Evolutionary conservation across 2,888 invertebrate species (phyloP), one percentile per base, ranked within the genome.

Genomic region (Biston betularia): DNA sequence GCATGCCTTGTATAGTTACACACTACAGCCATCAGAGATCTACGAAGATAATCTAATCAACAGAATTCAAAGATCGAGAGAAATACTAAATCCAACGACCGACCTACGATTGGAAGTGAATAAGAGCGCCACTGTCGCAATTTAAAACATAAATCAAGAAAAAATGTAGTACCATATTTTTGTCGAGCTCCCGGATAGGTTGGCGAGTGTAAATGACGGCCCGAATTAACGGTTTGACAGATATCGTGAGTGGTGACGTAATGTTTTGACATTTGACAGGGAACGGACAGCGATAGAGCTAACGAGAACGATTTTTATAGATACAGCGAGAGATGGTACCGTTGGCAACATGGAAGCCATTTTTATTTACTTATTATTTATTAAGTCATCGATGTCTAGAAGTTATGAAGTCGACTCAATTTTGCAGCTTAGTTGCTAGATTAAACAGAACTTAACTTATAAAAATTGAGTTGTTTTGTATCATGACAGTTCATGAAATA

Each of bases 221-320:
- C 15, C 61, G 44, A 61, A 66, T 59, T 61, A 50, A 44, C n/a
- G 57, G 67, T 70, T 56, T 44, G 62, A 24, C 68, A 57, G 62
- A 62, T 66, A 70, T 7, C 45, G 61, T 40, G 55, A 62, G 42
- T 44, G 50, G 59, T 69, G 68, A 64, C 64, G 71, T 63, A 68
- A 73, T 67, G 58, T 68, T 60, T 65, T 63, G 70, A 69, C 70
- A 46, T 59, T 55, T 54, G 52, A 24, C 55, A 60, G 69, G 68
- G 55, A 33, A 40, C n/a, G 63, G 68, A 73, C 70, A 60, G 54
- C 69, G 62, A 71, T 69, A 49, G 34, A 9, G 42, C 48, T 58
- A 63, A 57, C 52, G 64, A 65, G 59, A 34, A 49, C n/a, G 15
- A 45, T n/a, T 15, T 52, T 24, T 12, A 64, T 15, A 42, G 63